phyloP scores from a whole-genome alignment of 2,113 vertebrate genomes.

The Tragelaphus strepsiceros region DNA sequence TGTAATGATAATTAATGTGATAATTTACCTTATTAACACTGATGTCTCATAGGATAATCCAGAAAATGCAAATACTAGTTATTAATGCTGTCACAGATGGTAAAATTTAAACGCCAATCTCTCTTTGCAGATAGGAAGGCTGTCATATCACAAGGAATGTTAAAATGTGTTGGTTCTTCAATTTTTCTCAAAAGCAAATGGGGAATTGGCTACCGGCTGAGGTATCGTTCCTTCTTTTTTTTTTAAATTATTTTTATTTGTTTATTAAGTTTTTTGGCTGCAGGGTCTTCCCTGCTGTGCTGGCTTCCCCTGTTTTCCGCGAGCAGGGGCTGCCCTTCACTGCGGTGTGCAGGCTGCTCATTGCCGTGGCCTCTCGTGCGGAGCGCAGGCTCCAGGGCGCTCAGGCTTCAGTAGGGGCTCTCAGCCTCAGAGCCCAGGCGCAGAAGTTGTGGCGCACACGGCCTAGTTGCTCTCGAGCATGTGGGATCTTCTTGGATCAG shows the following conservation, averaged over 20 bases:
- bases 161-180: constrained; percentile 96
- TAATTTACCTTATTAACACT: neutral
- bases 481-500: neutral
- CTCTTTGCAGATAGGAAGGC: constrained; percentile 91
- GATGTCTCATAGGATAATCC: neutral
- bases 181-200: constrained; percentile 98
- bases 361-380: neutral
- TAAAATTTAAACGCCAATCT: constrained; percentile 15
- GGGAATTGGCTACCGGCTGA: constrained; percentile 96
- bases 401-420: fast-evolving
- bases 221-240: constrained; percentile 74
- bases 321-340: neutral
- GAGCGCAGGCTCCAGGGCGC: neutral
- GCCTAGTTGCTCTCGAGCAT: fast-evolving
- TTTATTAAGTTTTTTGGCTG: neutral
- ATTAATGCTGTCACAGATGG: neutral
- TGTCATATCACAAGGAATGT: constrained; percentile 95
- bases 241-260: fast-evolving
- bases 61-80: neutral
- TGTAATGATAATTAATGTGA: neutral
- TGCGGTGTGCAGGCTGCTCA: fast-evolving
- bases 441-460: fast-evolving
- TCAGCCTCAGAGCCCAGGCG: neutral
- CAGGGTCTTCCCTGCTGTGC: neutral
- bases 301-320: fast-evolving